phyloP scores from a whole-genome alignment of 2,888 invertebrate species.

The Crematogaster levior region DNA sequence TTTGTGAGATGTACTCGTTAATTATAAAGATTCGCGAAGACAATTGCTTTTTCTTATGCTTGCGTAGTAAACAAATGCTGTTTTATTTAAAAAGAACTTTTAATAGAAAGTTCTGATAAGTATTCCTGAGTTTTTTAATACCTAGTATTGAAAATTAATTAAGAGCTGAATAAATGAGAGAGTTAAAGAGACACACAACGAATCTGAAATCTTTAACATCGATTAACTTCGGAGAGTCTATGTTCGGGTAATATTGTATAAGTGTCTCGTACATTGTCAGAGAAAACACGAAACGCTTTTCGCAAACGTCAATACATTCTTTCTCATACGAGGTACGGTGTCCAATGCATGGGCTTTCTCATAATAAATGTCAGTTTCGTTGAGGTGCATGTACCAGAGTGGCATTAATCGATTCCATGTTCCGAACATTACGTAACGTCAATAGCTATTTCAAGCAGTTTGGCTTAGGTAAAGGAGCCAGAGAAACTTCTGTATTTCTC shows the following conservation, averaged over 20 bases:
- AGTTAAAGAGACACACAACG: not conserved
- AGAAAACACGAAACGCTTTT: not conserved
- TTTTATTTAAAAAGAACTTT: constrained; percentile 1
- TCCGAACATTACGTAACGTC: constrained; percentile 33
- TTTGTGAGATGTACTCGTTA: not conserved
- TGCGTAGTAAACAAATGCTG: not conserved
- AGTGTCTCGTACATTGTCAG: not conserved
- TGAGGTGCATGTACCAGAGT: not conserved
- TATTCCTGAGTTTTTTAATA: constrained; percentile 5
- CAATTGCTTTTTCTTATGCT: not conserved
- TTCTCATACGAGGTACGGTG: not conserved
- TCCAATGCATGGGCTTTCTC: constrained; percentile 22
- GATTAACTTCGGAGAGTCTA: not conserved
- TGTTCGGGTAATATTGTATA: not conserved
- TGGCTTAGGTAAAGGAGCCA: constrained; percentile 7
- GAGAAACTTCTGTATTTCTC: constrained; percentile 44
- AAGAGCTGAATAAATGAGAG: not conserved
- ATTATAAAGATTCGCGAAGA: not conserved
- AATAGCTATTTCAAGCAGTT: constrained; percentile 26
- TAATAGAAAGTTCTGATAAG: not conserved
- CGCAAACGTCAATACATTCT: constrained; percentile 9
- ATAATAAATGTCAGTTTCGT: constrained; percentile 40
- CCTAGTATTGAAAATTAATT: not conserved
- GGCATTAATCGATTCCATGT: constrained; percentile 41
- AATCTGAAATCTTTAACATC: not conserved